phyloP scores from a whole-genome alignment of 2,888 invertebrate genomes.

The Thecocarcelia acutangulata region DNA sequence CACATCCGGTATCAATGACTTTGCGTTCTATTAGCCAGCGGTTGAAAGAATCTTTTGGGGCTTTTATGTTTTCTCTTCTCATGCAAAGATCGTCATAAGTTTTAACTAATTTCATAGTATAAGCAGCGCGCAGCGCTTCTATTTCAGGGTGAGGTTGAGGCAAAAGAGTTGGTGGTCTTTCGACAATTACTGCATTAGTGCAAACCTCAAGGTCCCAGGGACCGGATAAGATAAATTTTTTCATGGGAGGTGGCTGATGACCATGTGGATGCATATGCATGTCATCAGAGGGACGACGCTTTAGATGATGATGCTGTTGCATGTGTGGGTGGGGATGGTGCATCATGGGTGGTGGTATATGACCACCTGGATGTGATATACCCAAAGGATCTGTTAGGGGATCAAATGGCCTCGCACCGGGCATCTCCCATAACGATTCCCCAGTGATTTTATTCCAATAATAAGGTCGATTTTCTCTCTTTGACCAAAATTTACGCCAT shows the following conservation, averaged over 20 bases:
- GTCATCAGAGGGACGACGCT: conserved; percentile 80
- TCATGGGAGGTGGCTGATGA: conserved; percentile 86
- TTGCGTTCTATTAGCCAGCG: conserved; percentile 98
- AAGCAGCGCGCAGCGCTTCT: conserved; percentile 91
- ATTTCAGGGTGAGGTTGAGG: conserved; percentile 97
- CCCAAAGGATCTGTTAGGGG: conserved; percentile 94
- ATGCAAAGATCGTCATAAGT: conserved; percentile 97
- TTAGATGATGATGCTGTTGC: conserved; percentile 74
- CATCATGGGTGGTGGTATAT: conserved; percentile 75
- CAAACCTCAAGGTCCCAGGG: conserved; percentile 97
- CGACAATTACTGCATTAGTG: conserved; percentile 91
- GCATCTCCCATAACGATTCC: conserved; percentile 98
- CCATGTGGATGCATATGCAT: conserved; percentile 78
- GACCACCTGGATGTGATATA: conserved; percentile 76
- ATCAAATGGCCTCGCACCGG: conserved; percentile 90
- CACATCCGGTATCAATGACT: conserved; percentile 93
- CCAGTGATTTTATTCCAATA: conserved; percentile 98
- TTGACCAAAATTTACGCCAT: conserved; percentile 98
- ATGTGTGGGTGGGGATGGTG: conserved; percentile 74
- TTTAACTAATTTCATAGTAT: conserved; percentile 91
- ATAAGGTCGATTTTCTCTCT: conserved; percentile 95
- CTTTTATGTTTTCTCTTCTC: conserved; percentile 95
- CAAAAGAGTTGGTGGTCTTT: conserved; percentile 91
- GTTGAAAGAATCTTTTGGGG: conserved; percentile 97
- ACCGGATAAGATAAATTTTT: conserved; percentile 93